These are phyloP conservation scores for Zoanthus solanderi DNA, from an alignment of 92 coral and sea anemone genomes.

Conservation along the genomic window DNA sequence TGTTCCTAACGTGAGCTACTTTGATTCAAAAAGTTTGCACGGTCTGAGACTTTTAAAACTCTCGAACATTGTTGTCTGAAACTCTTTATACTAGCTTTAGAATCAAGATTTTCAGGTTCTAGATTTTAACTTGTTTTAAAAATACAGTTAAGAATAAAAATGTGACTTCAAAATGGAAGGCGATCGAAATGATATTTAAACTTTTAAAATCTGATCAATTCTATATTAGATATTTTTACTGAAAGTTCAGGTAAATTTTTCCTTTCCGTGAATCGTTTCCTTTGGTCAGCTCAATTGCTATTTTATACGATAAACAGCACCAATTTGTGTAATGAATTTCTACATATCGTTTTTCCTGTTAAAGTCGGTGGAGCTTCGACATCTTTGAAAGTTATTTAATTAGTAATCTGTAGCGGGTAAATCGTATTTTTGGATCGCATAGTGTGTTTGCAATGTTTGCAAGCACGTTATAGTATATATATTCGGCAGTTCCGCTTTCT, in stretches of 20 bases:
- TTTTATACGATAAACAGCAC: neutral
- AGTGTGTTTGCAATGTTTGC: too few species aligned
- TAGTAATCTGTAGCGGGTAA: neutral
- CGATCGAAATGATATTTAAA: neutral
- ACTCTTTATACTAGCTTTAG: neutral
- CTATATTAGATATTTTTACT: neutral
- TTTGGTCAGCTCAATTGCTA: neutral
- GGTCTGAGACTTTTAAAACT: too few species aligned
- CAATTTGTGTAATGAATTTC: neutral
- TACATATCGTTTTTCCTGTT: neutral
- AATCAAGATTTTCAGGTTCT: neutral
- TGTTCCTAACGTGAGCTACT: too few species aligned
- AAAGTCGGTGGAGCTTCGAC: neutral
- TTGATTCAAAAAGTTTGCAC: too few species aligned
- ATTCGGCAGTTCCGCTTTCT: too few species aligned
- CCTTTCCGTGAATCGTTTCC: neutral
- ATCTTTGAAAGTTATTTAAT: neutral
- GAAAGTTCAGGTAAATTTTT: constrained; percentile 3
- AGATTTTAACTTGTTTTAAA: neutral
- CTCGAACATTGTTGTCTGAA: too few species aligned
- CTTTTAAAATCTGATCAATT: neutral
- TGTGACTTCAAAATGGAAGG: neutral
- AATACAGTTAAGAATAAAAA: neutral
- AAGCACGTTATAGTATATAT: too few species aligned
- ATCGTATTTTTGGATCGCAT: too few species aligned